These are phyloP conservation scores for Lanistes nyassanus DNA, from an alignment of 1,140 invertebrate species.

Conservation along the genomic window DNA sequence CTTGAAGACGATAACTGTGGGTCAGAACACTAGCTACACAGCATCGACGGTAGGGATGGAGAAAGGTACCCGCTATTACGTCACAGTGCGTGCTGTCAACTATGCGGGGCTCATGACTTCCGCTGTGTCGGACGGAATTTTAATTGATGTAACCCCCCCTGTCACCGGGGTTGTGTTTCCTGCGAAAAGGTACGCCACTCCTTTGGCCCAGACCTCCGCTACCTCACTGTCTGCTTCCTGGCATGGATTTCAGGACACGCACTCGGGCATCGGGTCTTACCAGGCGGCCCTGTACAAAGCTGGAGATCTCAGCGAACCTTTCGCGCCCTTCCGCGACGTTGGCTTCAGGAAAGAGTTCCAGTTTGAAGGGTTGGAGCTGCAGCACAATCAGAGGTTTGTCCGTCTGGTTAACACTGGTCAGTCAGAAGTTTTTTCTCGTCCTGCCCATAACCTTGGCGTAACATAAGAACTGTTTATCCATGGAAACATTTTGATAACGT, in stretches of 20 bases:
- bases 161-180: conserved; percentile 36
- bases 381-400: conserved; percentile 24
- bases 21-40: conserved; percentile 15
- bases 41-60: conserved; percentile 16
- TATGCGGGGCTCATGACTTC: conserved; percentile 29
- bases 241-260: conserved; percentile 39
- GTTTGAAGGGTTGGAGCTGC: conserved; percentile 3
- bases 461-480: too few relatives aligned
- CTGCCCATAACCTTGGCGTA: too few relatives aligned
- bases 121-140: conserved; percentile 38
- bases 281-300: conserved; percentile 25
- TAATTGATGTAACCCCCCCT: conserved; percentile 35
- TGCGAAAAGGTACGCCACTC: conserved; percentile 25
- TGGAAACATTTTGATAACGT: too few relatives aligned
- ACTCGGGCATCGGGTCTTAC: conserved; percentile 36
- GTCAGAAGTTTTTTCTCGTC: too few relatives aligned
- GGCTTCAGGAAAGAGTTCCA: conserved; percentile 22
- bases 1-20: conserved; percentile 13
- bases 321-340: background rate
- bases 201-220: conserved; percentile 14
- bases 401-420: too few relatives aligned
- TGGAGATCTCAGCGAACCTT: background rate
- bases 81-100: conserved; percentile 36
- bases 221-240: conserved; percentile 32
- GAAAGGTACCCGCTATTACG: conserved; percentile 35